Evolutionary conservation across 2,888 invertebrate genomes (phyloP).

Genomic region (Cephus rjabovi): DNA sequence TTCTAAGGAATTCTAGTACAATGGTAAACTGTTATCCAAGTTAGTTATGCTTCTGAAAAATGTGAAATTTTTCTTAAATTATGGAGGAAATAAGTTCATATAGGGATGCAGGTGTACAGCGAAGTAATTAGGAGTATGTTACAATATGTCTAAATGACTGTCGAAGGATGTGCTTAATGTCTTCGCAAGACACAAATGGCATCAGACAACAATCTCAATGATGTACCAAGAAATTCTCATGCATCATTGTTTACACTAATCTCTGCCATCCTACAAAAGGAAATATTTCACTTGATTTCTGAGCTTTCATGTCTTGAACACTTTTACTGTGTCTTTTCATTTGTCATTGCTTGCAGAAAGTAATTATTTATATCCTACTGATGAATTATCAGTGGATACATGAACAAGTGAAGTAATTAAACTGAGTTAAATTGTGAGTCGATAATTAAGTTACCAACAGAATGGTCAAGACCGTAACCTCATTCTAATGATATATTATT

Average conservation of each 20-base stretch:
- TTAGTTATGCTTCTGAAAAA: not conserved
- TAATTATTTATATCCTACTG: not conserved
- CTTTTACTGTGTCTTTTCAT: not conserved
- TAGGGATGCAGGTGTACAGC: not conserved
- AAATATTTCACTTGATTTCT: not conserved
- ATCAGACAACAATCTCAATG: not conserved
- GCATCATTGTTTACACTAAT: not conserved
- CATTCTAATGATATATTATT: not conserved
- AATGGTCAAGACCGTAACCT: not conserved
- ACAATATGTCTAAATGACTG: not conserved
- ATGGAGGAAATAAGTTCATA: not conserved
- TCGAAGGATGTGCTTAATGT: not conserved
- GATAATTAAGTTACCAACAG: not conserved
- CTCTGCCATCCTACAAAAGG: not conserved
- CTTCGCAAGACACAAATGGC: not conserved
- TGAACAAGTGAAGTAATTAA: not conserved
- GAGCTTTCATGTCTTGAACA: not conserved
- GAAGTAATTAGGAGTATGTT: not conserved
- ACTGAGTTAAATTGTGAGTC: not conserved
- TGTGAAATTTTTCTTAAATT: not conserved
- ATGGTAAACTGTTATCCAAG: not conserved
- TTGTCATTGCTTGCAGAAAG: not conserved
- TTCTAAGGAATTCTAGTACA: not conserved
- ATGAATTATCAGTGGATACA: not conserved
- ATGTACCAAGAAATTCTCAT: not conserved